Evolutionary conservation across 2,113 vertebrate genomes (phyloP).

Genomic region (Poecile atricapillus): DNA sequence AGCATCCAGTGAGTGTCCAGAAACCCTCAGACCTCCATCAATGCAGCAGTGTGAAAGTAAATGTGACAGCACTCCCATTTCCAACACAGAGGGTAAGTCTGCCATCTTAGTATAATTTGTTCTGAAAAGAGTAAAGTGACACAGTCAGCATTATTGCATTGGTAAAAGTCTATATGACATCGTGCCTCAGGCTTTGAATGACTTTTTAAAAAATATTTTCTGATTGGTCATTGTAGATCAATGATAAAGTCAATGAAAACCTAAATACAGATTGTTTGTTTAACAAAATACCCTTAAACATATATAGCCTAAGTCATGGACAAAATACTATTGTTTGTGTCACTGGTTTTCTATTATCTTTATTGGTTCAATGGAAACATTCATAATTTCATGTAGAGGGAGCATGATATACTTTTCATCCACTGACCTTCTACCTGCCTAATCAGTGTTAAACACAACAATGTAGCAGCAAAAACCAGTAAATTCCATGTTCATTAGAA

Average conservation of each 20-base stretch:
- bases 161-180: not conserved
- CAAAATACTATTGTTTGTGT: not conserved
- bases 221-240: not conserved
- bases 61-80: conserved; percentile 91
- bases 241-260: not conserved
- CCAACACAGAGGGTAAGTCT: conserved; percentile 89
- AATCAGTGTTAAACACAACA: not conserved
- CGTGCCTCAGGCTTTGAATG: not conserved
- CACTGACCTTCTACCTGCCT: not conserved
- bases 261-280: not conserved
- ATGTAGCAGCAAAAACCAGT: not conserved
- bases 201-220: not conserved
- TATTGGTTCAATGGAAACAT: not conserved
- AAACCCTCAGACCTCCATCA: conserved; percentile 82
- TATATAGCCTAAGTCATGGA: not conserved
- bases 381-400: not conserved
- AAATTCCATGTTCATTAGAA: not conserved
- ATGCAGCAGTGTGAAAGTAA: conserved; percentile 99
- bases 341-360: not conserved
- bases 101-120: not conserved
- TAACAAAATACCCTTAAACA: not conserved
- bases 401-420: not conserved
- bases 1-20: conserved; percentile 87
- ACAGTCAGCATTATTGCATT: not conserved
- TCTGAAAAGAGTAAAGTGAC: not conserved